Conservation (phyloP, 1,140 invertebrate species). For the Gryllus bimaculatus region DNA sequence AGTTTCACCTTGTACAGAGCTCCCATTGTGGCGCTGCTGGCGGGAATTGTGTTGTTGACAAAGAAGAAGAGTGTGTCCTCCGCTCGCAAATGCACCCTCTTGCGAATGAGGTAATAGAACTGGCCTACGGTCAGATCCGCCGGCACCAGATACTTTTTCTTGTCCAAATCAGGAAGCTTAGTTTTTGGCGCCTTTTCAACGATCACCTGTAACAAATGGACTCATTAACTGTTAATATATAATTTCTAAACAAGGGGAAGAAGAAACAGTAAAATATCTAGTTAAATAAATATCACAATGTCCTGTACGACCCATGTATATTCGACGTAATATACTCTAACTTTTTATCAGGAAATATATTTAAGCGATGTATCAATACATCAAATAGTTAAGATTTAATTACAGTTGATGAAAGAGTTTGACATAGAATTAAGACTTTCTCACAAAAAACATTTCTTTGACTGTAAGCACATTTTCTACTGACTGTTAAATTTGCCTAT, state of each 20-base stretch:
- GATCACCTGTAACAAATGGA: slow-evolving; percentile 64
- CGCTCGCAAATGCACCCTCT: slow-evolving; percentile 88
- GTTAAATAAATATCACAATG: too few species aligned
- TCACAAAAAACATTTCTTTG: too few species aligned
- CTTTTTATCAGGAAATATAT: too few species aligned
- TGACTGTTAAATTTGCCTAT: too few species aligned
- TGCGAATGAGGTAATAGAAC: slow-evolving; percentile 98
- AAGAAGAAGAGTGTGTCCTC: slow-evolving; percentile 99
- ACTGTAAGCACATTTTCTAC: too few species aligned
- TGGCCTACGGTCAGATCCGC: slow-evolving; percentile 98
- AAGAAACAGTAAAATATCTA: too few species aligned
- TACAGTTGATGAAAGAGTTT: too few species aligned
- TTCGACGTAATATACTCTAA: not conserved
- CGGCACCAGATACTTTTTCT: slow-evolving; percentile 99
- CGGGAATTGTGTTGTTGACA: slow-evolving; percentile 99
- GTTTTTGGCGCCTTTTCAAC: slow-evolving; percentile 99
- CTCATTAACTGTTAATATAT: not conserved
- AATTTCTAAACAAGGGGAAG: too few species aligned
- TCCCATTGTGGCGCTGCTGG: slow-evolving; percentile 97
- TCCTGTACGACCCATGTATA: too few species aligned
- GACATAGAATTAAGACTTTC: too few species aligned
- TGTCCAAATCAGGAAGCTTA: slow-evolving; percentile 94
- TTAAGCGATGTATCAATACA: too few species aligned
- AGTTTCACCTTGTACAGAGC: slow-evolving; percentile 50
- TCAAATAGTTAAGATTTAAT: too few species aligned